Base-by-base conservation (phyloP, 2,797 vertebrate species). In the Liparis tanakae region DNA sequence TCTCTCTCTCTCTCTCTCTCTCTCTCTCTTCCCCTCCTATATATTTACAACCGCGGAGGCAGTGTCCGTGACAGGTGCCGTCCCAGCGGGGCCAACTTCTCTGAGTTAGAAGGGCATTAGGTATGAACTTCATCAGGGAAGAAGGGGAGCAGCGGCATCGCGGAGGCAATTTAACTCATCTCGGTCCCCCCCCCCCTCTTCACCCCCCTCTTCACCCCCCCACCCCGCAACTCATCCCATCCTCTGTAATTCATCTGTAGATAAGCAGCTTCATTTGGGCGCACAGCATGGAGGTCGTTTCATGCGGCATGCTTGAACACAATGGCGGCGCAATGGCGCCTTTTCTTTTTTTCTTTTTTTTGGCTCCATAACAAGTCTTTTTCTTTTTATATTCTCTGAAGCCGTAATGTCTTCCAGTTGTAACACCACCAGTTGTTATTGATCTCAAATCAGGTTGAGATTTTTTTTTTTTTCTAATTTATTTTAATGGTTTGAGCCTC, bases 11-110 rank as follows among this genome's bases (percentile, higher is more conserved):
- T 62, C 67, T 70, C 81, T 70, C 81, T 57, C 39, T 46, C 67
- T 30, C 25, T 30, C 25, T 30, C 25, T 30, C 25, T 30, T 30
- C 25, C 25, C 25, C 25, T 30, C 25, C 25, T 30, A 30, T 30
- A 70, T 83, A 84, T 90, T 90, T 89, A 89, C 81, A 79, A 73
- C 78, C 44, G 8, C 64, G 36, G 41, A 48, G 12, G 55, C 70
- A n/a, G 74, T 15, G 74, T 15, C 58, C 12, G 13, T 79, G 83
- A 84, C 83, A 77, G 72, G 69, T 58, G 48, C 67, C 77, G 68
- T 85, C 80, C 72, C 78, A 63, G 50, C 25, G 25, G 58, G 69
- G 83, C 72, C 75, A 69, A 6, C 70, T 69, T 75, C 72, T 81
- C 71, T 82, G 57, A 63, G 63, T 81, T 77, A 53, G 48, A 78